A percentile compares a stretch with the other conserved stretches of the same genome.
phyloP scores from a whole-genome alignment of 2,888 invertebrate species.

The Aporophyla nigra region DNA sequence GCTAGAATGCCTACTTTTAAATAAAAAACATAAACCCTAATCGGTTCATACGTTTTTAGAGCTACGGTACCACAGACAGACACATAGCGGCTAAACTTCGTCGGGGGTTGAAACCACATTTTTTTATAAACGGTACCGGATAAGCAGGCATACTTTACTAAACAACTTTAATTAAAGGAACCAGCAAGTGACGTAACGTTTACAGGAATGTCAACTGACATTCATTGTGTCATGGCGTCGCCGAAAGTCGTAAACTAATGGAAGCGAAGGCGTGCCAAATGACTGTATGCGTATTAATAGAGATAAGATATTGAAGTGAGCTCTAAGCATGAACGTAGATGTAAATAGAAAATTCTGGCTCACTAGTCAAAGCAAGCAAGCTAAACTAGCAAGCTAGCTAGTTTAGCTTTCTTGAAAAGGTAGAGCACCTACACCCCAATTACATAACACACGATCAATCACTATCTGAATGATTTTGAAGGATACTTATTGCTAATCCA shows the following conservation, averaged over 20 bases:
- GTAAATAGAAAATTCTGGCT: neutral
- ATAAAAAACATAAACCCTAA: too few species aligned
- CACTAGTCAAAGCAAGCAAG: too few species aligned
- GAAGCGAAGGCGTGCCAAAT: conserved; percentile 50
- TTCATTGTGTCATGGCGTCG: conserved; percentile 41
- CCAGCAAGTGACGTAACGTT: conserved; percentile 13
- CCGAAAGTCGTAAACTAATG: conserved; percentile 44
- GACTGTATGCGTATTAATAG: conserved; percentile 31
- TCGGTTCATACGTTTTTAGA: too few species aligned
- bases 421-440: too few species aligned
- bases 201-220: conserved; percentile 37
- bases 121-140: neutral
- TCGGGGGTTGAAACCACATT: too few species aligned
- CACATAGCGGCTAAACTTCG: too few species aligned
- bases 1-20: too few species aligned
- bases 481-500: too few species aligned
- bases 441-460: too few species aligned
- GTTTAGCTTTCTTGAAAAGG: conserved; percentile 6
- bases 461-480: too few species aligned
- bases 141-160: neutral
- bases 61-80: too few species aligned
- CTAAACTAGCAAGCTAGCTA: too few species aligned
- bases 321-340: conserved; percentile 2
- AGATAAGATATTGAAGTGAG: conserved; percentile 44
- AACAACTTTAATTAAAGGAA: conserved; percentile 10